Percentiles rank a stretch among this genome's conserved stretches.
phyloP scores from a whole-genome alignment of 2,113 vertebrate species.

The Austrofundulus limnaeus region DNA sequence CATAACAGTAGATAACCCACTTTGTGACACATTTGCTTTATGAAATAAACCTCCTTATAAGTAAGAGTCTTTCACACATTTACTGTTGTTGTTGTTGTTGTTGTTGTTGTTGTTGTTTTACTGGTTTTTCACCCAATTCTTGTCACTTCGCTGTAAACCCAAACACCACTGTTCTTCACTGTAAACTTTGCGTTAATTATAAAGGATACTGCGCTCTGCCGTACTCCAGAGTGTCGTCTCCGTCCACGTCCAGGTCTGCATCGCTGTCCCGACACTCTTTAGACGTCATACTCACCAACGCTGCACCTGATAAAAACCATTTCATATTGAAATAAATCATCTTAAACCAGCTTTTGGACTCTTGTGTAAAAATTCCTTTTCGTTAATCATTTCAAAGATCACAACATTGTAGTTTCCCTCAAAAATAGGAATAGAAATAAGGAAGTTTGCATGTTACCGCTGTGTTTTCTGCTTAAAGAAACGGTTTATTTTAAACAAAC shows the following conservation, averaged over 20 bases:
- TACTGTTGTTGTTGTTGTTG: neutral
- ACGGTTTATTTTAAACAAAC: constrained; percentile 77
- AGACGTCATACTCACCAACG: constrained; percentile 86
- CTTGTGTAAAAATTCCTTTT: too few relatives aligned
- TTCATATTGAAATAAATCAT: neutral
- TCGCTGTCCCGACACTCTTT: constrained; percentile 97
- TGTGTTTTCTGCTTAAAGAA: constrained; percentile 22
- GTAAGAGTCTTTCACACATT: too few relatives aligned
- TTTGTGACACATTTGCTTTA: too few relatives aligned
- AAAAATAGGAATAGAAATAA: too few relatives aligned
- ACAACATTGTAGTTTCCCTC: neutral
- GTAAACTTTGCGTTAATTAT: neutral
- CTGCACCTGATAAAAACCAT: constrained; percentile 79
- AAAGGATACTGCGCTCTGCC: constrained; percentile 97
- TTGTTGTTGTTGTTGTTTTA: too few relatives aligned
- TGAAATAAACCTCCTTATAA: too few relatives aligned
- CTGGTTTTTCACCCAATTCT: accelerated
- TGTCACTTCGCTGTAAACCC: neutral
- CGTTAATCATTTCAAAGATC: too few relatives aligned
- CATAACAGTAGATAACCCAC: too few relatives aligned
- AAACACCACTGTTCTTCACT: neutral
- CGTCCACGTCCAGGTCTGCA: constrained; percentile 95
- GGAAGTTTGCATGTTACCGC: constrained; percentile 51
- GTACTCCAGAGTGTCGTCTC: constrained; percentile 95
- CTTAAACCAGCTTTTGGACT: too few relatives aligned